Evolutionary conservation across 1,140 invertebrate species (phyloP).

Genomic region (Potamilus streckersoni): DNA sequence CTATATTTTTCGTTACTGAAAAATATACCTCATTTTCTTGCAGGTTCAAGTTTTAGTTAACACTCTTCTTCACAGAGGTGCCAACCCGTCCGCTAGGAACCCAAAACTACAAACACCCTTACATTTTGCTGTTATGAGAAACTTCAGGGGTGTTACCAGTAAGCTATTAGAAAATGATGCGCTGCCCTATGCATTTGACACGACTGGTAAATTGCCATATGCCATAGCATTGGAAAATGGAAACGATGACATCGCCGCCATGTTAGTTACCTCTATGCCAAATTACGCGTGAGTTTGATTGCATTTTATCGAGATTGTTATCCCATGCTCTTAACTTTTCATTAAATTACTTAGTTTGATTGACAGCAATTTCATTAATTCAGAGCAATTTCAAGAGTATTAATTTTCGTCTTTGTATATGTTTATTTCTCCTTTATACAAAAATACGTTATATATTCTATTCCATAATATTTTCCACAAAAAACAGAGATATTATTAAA

Average conservation of each 20-base stretch:
- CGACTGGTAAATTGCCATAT: conserved; percentile 40
- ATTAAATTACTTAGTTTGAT: too few species aligned
- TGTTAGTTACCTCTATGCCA: conserved; percentile 52
- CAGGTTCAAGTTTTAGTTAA: conserved; percentile 54
- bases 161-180: conserved; percentile 57
- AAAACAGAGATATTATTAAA: too few species aligned
- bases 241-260: conserved; percentile 50
- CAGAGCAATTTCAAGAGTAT: too few species aligned
- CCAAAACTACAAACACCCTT: conserved; percentile 47
- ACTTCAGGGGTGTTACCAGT: conserved; percentile 46
- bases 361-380: too few species aligned
- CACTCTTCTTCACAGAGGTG: conserved; percentile 52
- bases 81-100: conserved; percentile 47
- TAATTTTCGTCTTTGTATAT: too few species aligned
- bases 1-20: too few species aligned
- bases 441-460: too few species aligned
- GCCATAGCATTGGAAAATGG: conserved; percentile 44
- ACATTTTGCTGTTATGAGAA: conserved; percentile 52
- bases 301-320: background rate
- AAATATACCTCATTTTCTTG: background rate
- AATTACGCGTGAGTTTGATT: conserved; percentile 43
- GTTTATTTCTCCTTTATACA: too few species aligned
- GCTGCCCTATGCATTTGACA: conserved; percentile 46
- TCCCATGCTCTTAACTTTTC: background rate
- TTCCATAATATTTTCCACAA: too few species aligned